Evolutionary conservation across 1,140 invertebrate species (phyloP).

Genomic region (Anthonomus grandis): DNA sequence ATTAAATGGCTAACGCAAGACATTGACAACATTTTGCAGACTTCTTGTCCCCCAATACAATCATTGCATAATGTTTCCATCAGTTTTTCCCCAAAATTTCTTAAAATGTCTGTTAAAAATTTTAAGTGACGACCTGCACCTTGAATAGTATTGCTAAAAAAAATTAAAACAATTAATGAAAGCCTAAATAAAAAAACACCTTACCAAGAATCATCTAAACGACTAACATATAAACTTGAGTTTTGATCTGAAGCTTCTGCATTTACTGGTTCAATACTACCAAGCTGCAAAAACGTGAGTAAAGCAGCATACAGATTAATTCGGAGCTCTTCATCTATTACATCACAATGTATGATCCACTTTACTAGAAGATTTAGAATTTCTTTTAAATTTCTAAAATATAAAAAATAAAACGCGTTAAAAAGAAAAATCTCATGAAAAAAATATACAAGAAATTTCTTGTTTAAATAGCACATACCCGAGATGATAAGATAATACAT

Average conservation of each 20-base stretch:
- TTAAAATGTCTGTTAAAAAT: slow-evolving; percentile 32
- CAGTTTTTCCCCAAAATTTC: slow-evolving; percentile 71
- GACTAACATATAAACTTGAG: slow-evolving; percentile 54
- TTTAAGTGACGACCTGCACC: slow-evolving; percentile 8
- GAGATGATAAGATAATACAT: slow-evolving; percentile 15
- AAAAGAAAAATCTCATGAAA: too few species aligned
- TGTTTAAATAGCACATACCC: slow-evolving; percentile 14
- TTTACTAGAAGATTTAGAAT: slow-evolving; percentile 67
- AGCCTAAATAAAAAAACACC: not conserved
- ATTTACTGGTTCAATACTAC: slow-evolving; percentile 49
- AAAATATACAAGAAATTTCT: not conserved
- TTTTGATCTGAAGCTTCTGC: slow-evolving; percentile 31
- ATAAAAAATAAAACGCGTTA: too few species aligned
- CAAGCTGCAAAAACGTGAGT: slow-evolving; percentile 74
- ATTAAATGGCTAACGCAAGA: slow-evolving; percentile 77
- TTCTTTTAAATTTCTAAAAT: slow-evolving; percentile 55
- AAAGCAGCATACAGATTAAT: slow-evolving; percentile 80
- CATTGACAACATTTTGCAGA: slow-evolving; percentile 84
- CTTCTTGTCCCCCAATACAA: slow-evolving; percentile 82
- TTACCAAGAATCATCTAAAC: slow-evolving; percentile 57
- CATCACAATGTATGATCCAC: slow-evolving; percentile 67
- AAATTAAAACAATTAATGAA: not conserved
- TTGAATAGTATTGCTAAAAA: not conserved
- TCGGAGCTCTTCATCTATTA: slow-evolving; percentile 71
- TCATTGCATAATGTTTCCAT: slow-evolving; percentile 82